Conservation (phyloP, 2,888 invertebrate species). For the Cheilosia soror region DNA sequence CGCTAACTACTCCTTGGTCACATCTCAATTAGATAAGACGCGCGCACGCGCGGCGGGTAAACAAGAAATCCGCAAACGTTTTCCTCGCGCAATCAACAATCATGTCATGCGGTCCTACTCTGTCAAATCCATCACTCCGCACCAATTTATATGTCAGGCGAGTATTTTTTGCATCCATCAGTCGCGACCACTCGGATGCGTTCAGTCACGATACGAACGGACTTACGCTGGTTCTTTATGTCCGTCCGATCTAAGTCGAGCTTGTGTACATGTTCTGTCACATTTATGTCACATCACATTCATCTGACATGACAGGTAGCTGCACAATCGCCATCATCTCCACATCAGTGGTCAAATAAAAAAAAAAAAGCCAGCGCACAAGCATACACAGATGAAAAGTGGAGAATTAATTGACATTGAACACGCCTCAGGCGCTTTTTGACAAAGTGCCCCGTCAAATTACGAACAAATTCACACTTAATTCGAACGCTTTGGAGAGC, state of each 20-base stretch:
- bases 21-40: conserved; percentile 65
- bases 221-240: conserved; percentile 52
- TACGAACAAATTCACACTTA: conserved; percentile 71
- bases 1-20: conserved; percentile 24
- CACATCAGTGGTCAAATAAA: conserved; percentile 44
- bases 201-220: conserved; percentile 30
- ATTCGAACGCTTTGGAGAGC: conserved; percentile 42
- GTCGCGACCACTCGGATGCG: conserved; percentile 23
- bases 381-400: conserved; percentile 32
- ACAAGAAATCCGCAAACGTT: conserved; percentile 49
- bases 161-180: conserved; percentile 46
- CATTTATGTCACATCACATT: conserved; percentile 67
- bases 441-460: conserved; percentile 71
- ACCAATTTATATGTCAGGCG: conserved; percentile 67
- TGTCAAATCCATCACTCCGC: conserved; percentile 72
- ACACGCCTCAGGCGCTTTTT: conserved; percentile 69
- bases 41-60: conserved; percentile 20
- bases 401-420: conserved; percentile 68
- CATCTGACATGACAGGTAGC: conserved; percentile 57
- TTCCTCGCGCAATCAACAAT: conserved; percentile 53
- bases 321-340: conserved; percentile 51
- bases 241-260: conserved; percentile 65
- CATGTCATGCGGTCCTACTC: conserved; percentile 67
- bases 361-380: neutral
- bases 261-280: conserved; percentile 69